Base-by-base conservation (phyloP, 1,140 invertebrate genomes). In the Wiebesia pumilae region DNA sequence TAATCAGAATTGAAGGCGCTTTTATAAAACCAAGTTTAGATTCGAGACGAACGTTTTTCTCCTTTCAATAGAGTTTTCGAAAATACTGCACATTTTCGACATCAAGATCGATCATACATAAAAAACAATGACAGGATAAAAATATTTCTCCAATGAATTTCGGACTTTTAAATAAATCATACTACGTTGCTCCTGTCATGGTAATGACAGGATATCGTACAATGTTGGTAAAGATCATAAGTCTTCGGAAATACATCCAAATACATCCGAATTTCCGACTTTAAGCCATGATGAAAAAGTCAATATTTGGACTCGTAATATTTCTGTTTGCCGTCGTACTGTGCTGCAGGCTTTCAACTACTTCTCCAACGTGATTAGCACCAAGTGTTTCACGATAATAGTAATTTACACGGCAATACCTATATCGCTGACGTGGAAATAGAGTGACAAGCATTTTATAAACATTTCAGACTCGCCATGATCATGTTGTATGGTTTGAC, bases 401-500 rank as follows among this genome's bases (percentile, higher is more conserved):
- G 38, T n/a, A n/a, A 43, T 43, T 75, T 43, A 9, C 21, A 43
- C 40, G 33, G 30, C 9, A 62, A 71, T 38, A 30, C 30, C 12
- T 0, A 40, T 43, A 40, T 27, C 27, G 38, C 3, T 43, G 71
- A n/a, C 43, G 21, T n/a, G 21, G 10, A 75, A 75, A 75, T 43
- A 75, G 16, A 43, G 24, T 43, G 40, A n/a, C 71, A 75, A 75
- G 21, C 38, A 75, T 43, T 75, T 75, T 71, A 43, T 75, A 27
- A 75, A 43, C 10, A 43, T 75, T n/a, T 40, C 19, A 71, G 9
- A 71, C 0, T 71, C 4, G 6, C 1, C 9, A 71, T 14, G 30
- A 62, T 62, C 21, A 10, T 27, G 14, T 62, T 62, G 3, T 27
- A 62, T 54, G 51, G 9, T 54, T 62, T 38, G 30, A 35, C 3